Conservation (phyloP, 2,797 vertebrate species). For the Danio tinwini region DNA sequence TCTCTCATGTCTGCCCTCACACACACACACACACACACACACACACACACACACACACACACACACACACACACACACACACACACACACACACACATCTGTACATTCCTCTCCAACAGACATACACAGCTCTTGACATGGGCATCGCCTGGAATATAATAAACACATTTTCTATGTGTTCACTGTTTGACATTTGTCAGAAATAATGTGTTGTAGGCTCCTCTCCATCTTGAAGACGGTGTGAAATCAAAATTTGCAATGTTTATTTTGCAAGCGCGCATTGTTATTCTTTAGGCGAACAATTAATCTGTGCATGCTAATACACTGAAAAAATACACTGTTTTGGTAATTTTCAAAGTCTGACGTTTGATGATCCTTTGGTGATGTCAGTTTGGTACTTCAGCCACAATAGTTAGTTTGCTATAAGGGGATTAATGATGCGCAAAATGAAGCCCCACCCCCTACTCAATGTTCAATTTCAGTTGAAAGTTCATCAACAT, state of each 20-base stretch:
- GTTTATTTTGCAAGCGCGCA: too few species aligned
- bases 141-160: neutral
- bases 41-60: neutral
- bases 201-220: neutral
- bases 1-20: constrained; percentile 38
- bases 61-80: neutral
- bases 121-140: constrained; percentile 3
- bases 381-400: too few species aligned
- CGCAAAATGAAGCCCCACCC: too few species aligned
- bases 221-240: neutral
- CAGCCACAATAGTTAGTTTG: too few species aligned
- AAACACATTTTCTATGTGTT: constrained; percentile 4
- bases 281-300: too few species aligned
- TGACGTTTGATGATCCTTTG: too few species aligned
- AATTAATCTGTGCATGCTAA: too few species aligned
- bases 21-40: neutral
- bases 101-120: constrained; percentile 6
- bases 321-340: neutral
- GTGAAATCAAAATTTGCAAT: too few species aligned
- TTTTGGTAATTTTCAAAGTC: too few species aligned
- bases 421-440: too few species aligned
- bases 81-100: neutral
- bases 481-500: too few species aligned
- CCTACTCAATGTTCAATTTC: too few species aligned
- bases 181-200: neutral